Base-by-base conservation (phyloP, 2,888 invertebrate genomes). In the Chloroclysta siterata region DNA sequence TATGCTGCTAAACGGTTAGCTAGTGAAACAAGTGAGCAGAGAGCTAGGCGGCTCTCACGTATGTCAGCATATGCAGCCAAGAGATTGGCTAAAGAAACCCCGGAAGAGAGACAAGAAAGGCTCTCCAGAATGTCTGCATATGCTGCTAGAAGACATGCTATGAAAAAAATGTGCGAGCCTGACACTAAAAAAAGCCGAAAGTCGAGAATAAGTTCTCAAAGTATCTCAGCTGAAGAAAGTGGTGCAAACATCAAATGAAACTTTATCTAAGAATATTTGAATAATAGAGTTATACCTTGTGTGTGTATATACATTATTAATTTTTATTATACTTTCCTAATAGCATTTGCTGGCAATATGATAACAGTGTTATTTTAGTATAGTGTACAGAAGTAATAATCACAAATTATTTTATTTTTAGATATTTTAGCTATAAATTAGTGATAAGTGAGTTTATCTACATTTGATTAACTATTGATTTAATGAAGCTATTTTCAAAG, bases 51-150 rank as follows among this genome's bases (percentile, higher is more conserved):
- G 0, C 77, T 93, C 17, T 83, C 89, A 7, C 82, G 91, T 29
- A 93, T 93, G 93, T 92, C 92, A 0, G 89, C 86, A 1, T 93
- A 92, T 77, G 89, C 92, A 15, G 92, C 93, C 2, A 84, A 79
- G 57, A 81, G 92, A 29, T 75, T 93, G n/a, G 88, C 93, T 0
- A 82, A 79, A 59, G 93, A 93, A 72, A 85, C 88, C 4, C 84
- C 88, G 0, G 89, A 89, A 66, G 90, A 93, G 70, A 76, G 93
- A 53, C 77, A 79, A 61, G 78, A 81, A 0, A 80, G 93, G 15
- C 78, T 93, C 6, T 72, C 85, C 0, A 78, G 89, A 61, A 92
- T 93, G 92, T 90, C 92, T 15, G 89, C 89, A 4, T 92, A 92
- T 78, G 88, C 93, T 14, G 90, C 91, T 5, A 82, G 75, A 58